Evolutionary conservation across 1,140 invertebrate genomes (phyloP).

Genomic region (Drosophila varians): DNA sequence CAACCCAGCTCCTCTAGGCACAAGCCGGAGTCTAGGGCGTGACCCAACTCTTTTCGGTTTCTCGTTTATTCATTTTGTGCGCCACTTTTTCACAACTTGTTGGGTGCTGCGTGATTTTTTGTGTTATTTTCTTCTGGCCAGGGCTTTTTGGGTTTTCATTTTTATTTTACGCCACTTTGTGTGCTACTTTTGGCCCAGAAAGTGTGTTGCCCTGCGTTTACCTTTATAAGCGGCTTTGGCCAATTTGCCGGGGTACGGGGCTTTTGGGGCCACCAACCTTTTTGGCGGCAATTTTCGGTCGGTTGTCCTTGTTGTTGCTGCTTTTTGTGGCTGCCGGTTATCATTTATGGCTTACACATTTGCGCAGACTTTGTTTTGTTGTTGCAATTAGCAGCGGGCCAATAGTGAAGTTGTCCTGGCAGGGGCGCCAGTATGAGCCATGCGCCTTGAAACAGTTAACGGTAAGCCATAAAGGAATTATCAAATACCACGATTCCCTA

Average conservation of each 20-base stretch:
- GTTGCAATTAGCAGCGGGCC: constrained; percentile 42
- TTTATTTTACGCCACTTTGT: constrained; percentile 54
- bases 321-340: constrained; percentile 62
- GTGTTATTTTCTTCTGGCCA: background rate
- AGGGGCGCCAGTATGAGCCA: constrained; percentile 14
- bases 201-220: constrained; percentile 73
- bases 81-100: constrained; percentile 72
- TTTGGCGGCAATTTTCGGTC: constrained; percentile 33
- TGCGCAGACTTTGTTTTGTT: constrained; percentile 45
- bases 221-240: constrained; percentile 79
- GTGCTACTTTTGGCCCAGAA: constrained; percentile 71
- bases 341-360: constrained; percentile 81
- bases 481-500: background rate
- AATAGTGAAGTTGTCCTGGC: constrained; percentile 27
- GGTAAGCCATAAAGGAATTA: constrained; percentile 51
- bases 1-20: constrained; percentile 36
- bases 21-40: constrained; percentile 31
- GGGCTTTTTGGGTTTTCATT: constrained; percentile 19
- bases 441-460: constrained; percentile 40
- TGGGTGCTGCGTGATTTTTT: constrained; percentile 22
- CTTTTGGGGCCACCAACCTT: constrained; percentile 1
- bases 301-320: constrained; percentile 38
- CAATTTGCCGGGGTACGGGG: constrained; percentile 60
- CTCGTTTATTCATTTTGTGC: constrained; percentile 50
- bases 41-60: constrained; percentile 42